Percentiles rank a stretch among this genome's conserved stretches.
These are phyloP conservation scores for Phyllopteryx taeniolatus DNA, from an alignment of 2,113 vertebrate species.

Conservation along the genomic window DNA sequence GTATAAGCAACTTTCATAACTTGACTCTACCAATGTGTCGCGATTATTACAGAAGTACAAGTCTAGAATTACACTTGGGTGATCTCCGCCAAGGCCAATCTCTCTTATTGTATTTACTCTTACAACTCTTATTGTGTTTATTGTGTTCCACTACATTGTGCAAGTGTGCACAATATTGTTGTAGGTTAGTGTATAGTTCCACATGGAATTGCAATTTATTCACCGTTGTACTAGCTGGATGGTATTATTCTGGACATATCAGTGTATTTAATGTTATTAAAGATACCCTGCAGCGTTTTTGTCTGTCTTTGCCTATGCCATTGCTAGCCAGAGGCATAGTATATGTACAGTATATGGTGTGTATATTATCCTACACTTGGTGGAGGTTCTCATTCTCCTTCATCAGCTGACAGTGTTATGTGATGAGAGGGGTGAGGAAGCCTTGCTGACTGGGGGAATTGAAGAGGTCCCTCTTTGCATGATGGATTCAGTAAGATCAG, in stretches of 20 bases:
- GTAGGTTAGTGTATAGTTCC: not conserved
- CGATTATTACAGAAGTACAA: not conserved
- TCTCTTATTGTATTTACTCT: not conserved
- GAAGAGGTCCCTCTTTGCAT: slow-evolving; percentile 56
- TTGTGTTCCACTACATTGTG: not conserved
- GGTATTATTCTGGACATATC: not conserved
- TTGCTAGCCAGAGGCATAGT: not conserved
- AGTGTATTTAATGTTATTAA: not conserved
- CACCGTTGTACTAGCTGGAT: not conserved
- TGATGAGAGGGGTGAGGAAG: slow-evolving; percentile 55
- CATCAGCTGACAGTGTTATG: slow-evolving; percentile 59
- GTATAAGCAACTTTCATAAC: not conserved
- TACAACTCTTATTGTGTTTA: not conserved
- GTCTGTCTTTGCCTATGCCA: not conserved
- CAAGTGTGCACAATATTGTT: not conserved
- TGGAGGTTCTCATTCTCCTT: slow-evolving; percentile 32
- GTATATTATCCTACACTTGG: slow-evolving; percentile 22
- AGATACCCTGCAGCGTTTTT: not conserved
- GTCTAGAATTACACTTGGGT: not conserved
- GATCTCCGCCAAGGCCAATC: not conserved
- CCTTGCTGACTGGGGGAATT: slow-evolving; percentile 71
- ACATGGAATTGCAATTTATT: not conserved
- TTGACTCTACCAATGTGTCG: not conserved
- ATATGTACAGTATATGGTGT: slow-evolving; percentile 4
- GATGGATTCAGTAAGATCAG: slow-evolving; percentile 56